These are phyloP conservation scores for Cuniculus paca DNA, from an alignment of 2,797 vertebrate species.

Conservation along the genomic window DNA sequence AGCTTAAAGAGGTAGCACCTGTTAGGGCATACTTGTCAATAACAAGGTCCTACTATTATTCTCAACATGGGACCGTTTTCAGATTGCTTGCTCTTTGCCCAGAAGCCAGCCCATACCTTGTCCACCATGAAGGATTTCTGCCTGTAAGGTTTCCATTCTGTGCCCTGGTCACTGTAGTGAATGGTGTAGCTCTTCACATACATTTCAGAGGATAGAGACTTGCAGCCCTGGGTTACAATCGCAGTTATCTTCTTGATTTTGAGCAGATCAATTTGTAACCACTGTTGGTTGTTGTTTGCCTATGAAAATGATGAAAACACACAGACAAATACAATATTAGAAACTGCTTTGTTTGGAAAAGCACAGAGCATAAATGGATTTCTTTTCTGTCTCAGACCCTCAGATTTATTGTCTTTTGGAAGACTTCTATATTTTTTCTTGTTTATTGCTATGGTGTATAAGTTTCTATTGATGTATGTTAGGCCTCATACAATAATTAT, in stretches of 20 bases:
- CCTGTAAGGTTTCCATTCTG: slow-evolving; percentile 91
- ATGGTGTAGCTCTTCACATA: slow-evolving; percentile 92
- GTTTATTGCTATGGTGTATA: not conserved
- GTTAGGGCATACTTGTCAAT: not conserved
- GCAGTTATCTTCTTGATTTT: slow-evolving; percentile 95
- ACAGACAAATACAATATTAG: not conserved
- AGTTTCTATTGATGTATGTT: not conserved
- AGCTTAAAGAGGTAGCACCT: not conserved
- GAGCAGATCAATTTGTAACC: slow-evolving; percentile 96
- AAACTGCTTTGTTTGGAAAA: not conserved
- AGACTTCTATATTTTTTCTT: not conserved
- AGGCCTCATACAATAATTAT: not conserved
- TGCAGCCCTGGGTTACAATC: slow-evolving; percentile 95
- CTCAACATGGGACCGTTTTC: not conserved
- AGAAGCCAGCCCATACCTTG: slow-evolving; percentile 89
- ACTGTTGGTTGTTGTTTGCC: slow-evolving; percentile 92
- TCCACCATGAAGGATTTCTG: slow-evolving; percentile 86
- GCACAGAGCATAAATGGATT: not conserved
- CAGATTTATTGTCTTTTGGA: not conserved
- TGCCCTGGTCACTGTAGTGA: slow-evolving; percentile 92
- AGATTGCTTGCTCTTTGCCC: not conserved
- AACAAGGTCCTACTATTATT: not conserved
- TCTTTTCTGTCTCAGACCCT: not conserved
- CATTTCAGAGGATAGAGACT: slow-evolving; percentile 90
- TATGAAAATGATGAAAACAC: slow-evolving; percentile 79